phyloP scores from a whole-genome alignment of 2,888 invertebrate species.

The Drosophila greeni region DNA sequence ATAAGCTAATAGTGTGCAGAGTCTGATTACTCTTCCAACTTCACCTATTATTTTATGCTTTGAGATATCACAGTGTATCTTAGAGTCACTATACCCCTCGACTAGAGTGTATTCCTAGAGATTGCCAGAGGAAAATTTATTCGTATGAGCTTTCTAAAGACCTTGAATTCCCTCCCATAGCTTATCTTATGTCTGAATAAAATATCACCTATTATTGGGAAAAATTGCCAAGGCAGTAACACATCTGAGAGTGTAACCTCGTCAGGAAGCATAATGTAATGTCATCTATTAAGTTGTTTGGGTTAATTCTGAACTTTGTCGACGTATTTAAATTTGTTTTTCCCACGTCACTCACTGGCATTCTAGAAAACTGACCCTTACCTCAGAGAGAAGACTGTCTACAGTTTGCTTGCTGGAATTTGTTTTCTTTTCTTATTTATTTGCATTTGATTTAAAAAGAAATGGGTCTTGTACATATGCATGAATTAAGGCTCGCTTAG shows the following conservation, averaged over 20 bases:
- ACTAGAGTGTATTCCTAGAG: not conserved
- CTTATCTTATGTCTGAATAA: constrained; percentile 21
- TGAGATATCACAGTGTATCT: too few species aligned
- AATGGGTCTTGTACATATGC: constrained; percentile 15
- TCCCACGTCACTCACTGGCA: not conserved
- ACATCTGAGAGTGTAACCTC: constrained; percentile 1
- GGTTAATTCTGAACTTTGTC: not conserved
- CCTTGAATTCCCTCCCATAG: constrained; percentile 22
- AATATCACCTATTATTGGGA: constrained; percentile 32
- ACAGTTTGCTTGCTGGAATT: not conserved
- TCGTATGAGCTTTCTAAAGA: constrained; percentile 17
- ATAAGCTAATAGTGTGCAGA: not conserved
- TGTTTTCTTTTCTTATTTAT: not conserved
- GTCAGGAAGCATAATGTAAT: constrained; percentile 15
- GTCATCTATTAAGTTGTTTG: constrained; percentile 4
- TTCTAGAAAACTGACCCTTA: not conserved
- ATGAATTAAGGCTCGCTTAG: not conserved
- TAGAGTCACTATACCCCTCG: not conserved
- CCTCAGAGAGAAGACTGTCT: not conserved
- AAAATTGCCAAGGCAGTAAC: constrained; percentile 26
- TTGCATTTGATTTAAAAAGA: constrained; percentile 17
- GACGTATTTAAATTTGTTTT: constrained; percentile 11
- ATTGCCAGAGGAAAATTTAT: not conserved
- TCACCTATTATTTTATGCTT: not conserved
- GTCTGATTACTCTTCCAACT: too few species aligned